phyloP scores from a whole-genome alignment of 92 coral and sea anemone genomes.

The Siderastrea radians region DNA sequence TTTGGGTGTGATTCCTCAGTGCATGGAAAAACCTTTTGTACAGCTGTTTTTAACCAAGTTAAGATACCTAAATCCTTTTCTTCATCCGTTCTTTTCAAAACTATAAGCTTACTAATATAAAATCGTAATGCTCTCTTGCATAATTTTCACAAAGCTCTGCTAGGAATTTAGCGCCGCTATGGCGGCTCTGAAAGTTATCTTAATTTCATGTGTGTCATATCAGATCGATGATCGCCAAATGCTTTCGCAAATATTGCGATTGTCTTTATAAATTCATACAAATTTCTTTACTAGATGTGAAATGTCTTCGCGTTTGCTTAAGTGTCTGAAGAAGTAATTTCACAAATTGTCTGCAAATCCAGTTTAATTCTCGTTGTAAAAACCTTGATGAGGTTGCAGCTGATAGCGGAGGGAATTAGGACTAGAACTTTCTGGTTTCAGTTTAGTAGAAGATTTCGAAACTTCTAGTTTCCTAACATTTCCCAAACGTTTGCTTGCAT shows the following conservation, averaged over 20 bases:
- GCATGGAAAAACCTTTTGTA: not conserved
- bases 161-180: conserved; percentile 1
- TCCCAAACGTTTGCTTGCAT: not conserved
- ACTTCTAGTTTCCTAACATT: not conserved
- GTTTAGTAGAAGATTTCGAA: not conserved
- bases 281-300: not conserved
- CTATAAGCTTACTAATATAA: not conserved
- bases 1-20: not conserved
- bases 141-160: not conserved
- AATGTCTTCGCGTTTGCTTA: not conserved
- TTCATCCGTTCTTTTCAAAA: not conserved
- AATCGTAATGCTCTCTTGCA: not conserved
- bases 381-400: not conserved
- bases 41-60: not conserved
- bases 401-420: not conserved
- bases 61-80: too few species aligned
- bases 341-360: not conserved
- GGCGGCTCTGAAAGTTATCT: not conserved
- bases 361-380: not conserved
- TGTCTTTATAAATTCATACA: not conserved
- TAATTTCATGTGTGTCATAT: not conserved
- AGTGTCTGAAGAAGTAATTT: not conserved
- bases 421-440: not conserved
- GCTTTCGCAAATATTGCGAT: conserved; percentile 24
- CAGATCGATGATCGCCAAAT: not conserved